Evolutionary conservation across 2,797 vertebrate species (phyloP).

Genomic region (Parotocinclus haroldoi): DNA sequence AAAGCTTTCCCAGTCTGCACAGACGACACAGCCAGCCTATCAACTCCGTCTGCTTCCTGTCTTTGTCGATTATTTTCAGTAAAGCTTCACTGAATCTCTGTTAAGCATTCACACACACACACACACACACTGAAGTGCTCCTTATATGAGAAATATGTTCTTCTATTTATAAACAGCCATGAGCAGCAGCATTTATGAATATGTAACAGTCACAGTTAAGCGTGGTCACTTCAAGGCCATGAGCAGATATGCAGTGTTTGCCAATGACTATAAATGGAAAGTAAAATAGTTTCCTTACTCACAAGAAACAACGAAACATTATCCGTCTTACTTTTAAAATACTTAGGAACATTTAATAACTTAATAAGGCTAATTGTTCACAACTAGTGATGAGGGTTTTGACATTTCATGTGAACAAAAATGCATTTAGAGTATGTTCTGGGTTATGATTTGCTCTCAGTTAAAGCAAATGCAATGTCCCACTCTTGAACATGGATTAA

Average conservation of each 20-base stretch:
- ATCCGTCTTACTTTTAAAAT: too few species aligned
- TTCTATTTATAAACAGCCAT: conserved; percentile 9
- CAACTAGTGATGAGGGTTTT: too few species aligned
- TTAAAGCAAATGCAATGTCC: too few species aligned
- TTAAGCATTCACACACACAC: background rate
- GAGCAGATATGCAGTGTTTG: background rate
- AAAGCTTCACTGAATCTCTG: conserved; percentile 18
- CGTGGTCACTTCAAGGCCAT: background rate
- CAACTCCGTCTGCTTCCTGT: conserved; percentile 35
- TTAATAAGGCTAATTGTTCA: too few species aligned
- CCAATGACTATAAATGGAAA: too few species aligned
- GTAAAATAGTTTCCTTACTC: too few species aligned
- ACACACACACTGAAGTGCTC: background rate
- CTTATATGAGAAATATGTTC: background rate
- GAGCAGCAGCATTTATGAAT: background rate
- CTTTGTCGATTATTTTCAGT: conserved; percentile 24
- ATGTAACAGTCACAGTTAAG: conserved; percentile 7
- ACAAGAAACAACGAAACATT: too few species aligned
- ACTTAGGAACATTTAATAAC: too few species aligned
- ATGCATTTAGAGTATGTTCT: too few species aligned
- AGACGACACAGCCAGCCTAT: conserved; percentile 21
- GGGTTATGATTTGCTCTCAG: too few species aligned
- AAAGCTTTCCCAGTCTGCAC: conserved; percentile 21
- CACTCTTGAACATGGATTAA: conserved; percentile 51
- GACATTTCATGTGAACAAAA: too few species aligned